These are phyloP conservation scores for Spheniscus humboldti DNA, from an alignment of 2,797 vertebrate genomes.

Conservation along the genomic window DNA sequence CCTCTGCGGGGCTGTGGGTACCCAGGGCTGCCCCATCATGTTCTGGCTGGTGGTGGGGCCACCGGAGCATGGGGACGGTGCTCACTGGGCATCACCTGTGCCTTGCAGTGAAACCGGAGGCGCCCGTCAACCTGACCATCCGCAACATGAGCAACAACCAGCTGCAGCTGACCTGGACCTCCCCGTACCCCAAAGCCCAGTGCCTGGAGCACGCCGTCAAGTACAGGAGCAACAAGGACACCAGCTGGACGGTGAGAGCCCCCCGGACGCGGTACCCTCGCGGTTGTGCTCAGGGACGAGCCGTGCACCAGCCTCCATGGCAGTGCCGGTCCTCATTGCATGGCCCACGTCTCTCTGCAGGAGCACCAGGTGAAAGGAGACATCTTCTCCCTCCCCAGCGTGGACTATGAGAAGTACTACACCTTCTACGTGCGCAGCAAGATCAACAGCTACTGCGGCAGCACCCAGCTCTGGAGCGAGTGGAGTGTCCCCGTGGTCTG, in stretches of 20 bases:
- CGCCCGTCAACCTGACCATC: slow-evolving; percentile 75
- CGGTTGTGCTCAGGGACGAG: neutral
- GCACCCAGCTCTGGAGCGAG: slow-evolving; percentile 80
- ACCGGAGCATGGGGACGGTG: neutral
- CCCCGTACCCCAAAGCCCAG: rapidly evolving
- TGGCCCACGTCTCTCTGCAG: slow-evolving; percentile 34
- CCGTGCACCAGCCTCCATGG: neutral
- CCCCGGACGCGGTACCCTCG: rapidly evolving
- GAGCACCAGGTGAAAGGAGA: neutral
- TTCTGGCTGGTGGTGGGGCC: neutral
- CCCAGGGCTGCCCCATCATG: neutral
- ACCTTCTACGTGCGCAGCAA: slow-evolving; percentile 81
- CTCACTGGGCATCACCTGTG: neutral
- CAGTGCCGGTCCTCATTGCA: neutral
- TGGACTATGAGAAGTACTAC: slow-evolving; percentile 74
- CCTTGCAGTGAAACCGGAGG: slow-evolving; percentile 69
- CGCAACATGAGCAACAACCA: slow-evolving; percentile 64
- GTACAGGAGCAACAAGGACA: slow-evolving; percentile 75
- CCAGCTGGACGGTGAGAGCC: slow-evolving; percentile 75
- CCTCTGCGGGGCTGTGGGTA: neutral
- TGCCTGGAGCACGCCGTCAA: slow-evolving; percentile 79
- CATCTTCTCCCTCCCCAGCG: slow-evolving; percentile 66
- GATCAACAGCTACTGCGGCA: slow-evolving; percentile 58
- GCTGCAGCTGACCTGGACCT: slow-evolving; percentile 82
- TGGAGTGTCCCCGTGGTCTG: slow-evolving; percentile 80